phyloP scores from a whole-genome alignment of 2,797 vertebrate genomes.

The Macropodus opercularis region DNA sequence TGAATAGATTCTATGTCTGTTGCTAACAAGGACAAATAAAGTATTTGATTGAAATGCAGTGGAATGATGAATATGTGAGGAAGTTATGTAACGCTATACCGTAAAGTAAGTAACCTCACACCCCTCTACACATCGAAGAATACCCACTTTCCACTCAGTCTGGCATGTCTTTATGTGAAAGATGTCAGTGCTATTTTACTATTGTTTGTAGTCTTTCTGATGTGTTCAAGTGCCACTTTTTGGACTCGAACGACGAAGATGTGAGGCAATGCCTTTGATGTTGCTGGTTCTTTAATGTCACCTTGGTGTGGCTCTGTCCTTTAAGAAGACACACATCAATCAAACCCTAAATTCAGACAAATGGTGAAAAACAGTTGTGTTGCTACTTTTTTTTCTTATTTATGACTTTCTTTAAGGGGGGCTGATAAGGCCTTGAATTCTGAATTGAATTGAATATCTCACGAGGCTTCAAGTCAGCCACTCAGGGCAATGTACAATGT shows the following conservation, averaged over 20 bases:
- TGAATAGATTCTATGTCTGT: background rate
- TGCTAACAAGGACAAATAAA: no score
- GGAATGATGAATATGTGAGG: background rate
- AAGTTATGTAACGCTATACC: no score
- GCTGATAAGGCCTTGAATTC: slow-evolving; percentile 24
- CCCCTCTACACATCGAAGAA: background rate
- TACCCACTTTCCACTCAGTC: background rate
- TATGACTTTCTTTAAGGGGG: background rate
- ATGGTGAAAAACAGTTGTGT: background rate
- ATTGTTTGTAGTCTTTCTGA: no score
- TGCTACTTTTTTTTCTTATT: slow-evolving; percentile 6
- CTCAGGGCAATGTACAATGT: slow-evolving; percentile 16
- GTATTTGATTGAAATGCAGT: background rate
- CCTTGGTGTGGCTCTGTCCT: background rate
- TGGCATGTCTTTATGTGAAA: no score
- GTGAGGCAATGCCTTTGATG: no score
- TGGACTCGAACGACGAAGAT: no score
- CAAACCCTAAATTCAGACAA: background rate
- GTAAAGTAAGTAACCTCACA: no score
- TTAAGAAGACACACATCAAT: background rate
- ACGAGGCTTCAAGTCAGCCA: slow-evolving; percentile 5
- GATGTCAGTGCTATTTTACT: no score
- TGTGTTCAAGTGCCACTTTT: no score
- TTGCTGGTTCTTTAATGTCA: no score
- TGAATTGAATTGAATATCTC: slow-evolving; percentile 16